Percentiles rank a stretch among this genome's conserved stretches.
These are phyloP conservation scores for Perithous albicinctus DNA, from an alignment of 2,888 invertebrate genomes.

Conservation along the genomic window DNA sequence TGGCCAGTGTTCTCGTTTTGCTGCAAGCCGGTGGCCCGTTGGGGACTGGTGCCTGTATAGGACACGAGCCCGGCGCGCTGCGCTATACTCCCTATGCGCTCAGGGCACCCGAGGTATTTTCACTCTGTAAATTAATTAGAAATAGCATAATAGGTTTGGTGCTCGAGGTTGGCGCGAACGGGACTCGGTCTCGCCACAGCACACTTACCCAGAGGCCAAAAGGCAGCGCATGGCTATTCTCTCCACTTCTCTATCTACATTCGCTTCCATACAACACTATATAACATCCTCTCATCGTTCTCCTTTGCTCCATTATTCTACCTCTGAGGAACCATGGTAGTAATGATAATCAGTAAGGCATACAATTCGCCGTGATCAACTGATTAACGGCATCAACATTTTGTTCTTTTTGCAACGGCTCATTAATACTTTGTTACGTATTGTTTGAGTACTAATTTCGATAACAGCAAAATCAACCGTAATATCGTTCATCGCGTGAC, in stretches of 20 bases:
- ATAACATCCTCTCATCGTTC: conserved; percentile 30
- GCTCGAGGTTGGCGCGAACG: conserved; percentile 71
- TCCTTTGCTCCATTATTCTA: conserved; percentile 14
- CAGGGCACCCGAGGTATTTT: conserved; percentile 68
- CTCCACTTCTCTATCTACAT: conserved; percentile 41
- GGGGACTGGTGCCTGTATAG: conserved; percentile 63
- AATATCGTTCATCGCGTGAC: background rate
- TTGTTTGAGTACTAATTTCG: background rate
- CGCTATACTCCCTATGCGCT: conserved; percentile 33
- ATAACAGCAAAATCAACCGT: too few relatives aligned
- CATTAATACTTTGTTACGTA: background rate
- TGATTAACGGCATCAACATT: background rate
- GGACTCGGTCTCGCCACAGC: conserved; percentile 64
- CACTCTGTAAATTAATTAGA: conserved; percentile 79
- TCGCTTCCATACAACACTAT: conserved; percentile 37
- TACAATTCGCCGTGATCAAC: background rate
- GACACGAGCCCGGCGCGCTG: conserved; percentile 34
- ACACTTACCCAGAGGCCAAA: conserved; percentile 65
- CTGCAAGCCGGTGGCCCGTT: conserved; percentile 68
- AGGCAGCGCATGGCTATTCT: conserved; percentile 58
- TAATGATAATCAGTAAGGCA: background rate
- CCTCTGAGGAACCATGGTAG: background rate
- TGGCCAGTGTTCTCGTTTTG: conserved; percentile 75
- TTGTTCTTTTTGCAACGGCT: background rate
- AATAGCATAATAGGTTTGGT: conserved; percentile 76